Evolutionary conservation across 2,113 vertebrate species (phyloP).

Genomic region (Pollachius pollachius): DNA sequence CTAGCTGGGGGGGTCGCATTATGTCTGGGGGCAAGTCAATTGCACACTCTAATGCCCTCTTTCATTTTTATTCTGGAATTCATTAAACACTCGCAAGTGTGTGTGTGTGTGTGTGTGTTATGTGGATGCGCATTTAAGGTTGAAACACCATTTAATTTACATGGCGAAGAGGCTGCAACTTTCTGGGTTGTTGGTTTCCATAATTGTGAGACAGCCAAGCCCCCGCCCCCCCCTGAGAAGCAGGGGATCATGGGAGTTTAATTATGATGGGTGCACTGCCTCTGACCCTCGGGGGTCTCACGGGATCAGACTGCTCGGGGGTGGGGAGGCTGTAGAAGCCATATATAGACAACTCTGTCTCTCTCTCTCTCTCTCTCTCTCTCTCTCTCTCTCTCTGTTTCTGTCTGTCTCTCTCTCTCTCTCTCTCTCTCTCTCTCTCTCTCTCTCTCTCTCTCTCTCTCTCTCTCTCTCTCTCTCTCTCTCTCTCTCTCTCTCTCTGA

Average conservation of each 20-base stretch:
- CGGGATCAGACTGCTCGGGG: slow-evolving; percentile 40
- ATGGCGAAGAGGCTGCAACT: slow-evolving; percentile 80
- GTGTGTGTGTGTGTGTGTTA: slow-evolving; percentile 11
- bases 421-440: not conserved
- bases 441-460: no score
- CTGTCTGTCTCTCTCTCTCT: slow-evolving; percentile 1
- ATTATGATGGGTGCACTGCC: slow-evolving; percentile 68
- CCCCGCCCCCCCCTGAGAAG: slow-evolving; percentile 21
- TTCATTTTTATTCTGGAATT: slow-evolving; percentile 53
- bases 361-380: not conserved
- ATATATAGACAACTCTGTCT: not conserved
- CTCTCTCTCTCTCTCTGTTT: not conserved
- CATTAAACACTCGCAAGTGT: slow-evolving; percentile 73
- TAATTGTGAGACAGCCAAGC: slow-evolving; percentile 81
- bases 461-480: no score
- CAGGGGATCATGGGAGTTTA: slow-evolving; percentile 65
- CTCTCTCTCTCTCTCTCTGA: no score
- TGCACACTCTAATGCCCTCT: slow-evolving; percentile 70
- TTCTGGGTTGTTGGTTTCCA: slow-evolving; percentile 95
- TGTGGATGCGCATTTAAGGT: slow-evolving; percentile 28
- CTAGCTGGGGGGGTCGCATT: no score
- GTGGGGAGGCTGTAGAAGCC: not conserved
- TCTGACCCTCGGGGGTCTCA: slow-evolving; percentile 48
- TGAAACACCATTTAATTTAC: slow-evolving; percentile 79
- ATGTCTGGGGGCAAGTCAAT: slow-evolving; percentile 69